phyloP scores from a whole-genome alignment of 2,797 vertebrate genomes.

The Tapirus indicus region DNA sequence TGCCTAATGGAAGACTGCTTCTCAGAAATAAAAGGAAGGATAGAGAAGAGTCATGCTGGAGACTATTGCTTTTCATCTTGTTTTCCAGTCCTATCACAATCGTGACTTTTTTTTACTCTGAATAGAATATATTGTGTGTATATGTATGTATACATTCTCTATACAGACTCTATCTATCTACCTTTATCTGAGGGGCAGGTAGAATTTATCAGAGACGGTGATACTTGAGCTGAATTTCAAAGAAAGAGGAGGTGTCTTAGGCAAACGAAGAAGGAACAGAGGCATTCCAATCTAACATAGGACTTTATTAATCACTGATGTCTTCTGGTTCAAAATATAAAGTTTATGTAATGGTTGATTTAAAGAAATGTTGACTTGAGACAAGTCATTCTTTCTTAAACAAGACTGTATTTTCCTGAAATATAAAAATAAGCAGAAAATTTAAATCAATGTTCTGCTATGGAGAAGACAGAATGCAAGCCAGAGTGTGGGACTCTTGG shows the following conservation, averaged over 20 bases:
- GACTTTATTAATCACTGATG: background rate
- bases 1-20: background rate
- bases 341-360: background rate
- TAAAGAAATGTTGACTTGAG: background rate
- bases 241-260: background rate
- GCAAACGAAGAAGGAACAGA: background rate
- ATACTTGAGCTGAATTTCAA: background rate
- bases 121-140: background rate
- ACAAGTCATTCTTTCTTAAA: background rate
- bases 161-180: background rate
- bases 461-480: background rate
- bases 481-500: background rate
- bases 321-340: constrained; percentile 16
- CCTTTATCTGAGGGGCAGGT: background rate
- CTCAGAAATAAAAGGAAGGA: background rate
- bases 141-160: background rate
- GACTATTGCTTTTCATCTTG: background rate
- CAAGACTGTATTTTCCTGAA: background rate
- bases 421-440: background rate
- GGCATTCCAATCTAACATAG: background rate
- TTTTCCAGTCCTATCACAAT: background rate
- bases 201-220: background rate
- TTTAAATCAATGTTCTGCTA: background rate
- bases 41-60: background rate
- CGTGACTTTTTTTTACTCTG: background rate